These are phyloP conservation scores for Leptopilina drosophilae DNA, from an alignment of 2,888 invertebrate genomes.

Conservation along the genomic window DNA sequence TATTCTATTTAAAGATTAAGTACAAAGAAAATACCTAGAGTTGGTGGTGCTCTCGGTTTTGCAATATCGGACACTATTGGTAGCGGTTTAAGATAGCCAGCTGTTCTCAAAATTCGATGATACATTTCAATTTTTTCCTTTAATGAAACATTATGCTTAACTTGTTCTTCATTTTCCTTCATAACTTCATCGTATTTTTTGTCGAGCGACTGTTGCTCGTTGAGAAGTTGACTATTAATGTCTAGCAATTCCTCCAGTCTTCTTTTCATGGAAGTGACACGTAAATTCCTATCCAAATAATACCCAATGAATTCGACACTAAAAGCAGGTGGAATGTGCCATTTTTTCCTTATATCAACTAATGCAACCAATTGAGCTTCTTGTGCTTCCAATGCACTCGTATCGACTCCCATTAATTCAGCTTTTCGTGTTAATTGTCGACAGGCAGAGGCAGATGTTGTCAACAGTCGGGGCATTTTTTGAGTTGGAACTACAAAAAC, in stretches of 20 bases:
- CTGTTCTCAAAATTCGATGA: constrained; percentile 68
- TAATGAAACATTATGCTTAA: constrained; percentile 80
- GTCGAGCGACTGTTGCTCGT: constrained; percentile 87
- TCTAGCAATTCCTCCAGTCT: constrained; percentile 86
- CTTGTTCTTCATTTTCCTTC: constrained; percentile 83
- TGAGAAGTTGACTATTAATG: constrained; percentile 85
- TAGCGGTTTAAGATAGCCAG: constrained; percentile 71
- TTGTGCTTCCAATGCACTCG: constrained; percentile 87
- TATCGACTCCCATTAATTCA: constrained; percentile 93
- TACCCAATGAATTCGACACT: constrained; percentile 97
- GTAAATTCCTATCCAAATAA: constrained; percentile 91
- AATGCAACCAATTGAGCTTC: constrained; percentile 89
- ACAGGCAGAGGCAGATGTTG: constrained; percentile 93
- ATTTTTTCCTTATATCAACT: constrained; percentile 92
- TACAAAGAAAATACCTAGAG: constrained; percentile 64
- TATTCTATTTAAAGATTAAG: constrained; percentile 28
- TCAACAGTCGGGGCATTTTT: constrained; percentile 94
- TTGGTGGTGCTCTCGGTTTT: constrained; percentile 69
- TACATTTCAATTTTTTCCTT: constrained; percentile 79
- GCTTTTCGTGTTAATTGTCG: constrained; percentile 90
- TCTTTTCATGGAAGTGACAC: constrained; percentile 87
- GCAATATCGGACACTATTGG: constrained; percentile 69
- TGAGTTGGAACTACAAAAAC: constrained; percentile 88
- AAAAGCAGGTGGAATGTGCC: constrained; percentile 96
- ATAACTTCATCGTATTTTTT: constrained; percentile 88